Conservation (phyloP, 1,140 invertebrate genomes). For the Drosophila sechellia region DNA sequence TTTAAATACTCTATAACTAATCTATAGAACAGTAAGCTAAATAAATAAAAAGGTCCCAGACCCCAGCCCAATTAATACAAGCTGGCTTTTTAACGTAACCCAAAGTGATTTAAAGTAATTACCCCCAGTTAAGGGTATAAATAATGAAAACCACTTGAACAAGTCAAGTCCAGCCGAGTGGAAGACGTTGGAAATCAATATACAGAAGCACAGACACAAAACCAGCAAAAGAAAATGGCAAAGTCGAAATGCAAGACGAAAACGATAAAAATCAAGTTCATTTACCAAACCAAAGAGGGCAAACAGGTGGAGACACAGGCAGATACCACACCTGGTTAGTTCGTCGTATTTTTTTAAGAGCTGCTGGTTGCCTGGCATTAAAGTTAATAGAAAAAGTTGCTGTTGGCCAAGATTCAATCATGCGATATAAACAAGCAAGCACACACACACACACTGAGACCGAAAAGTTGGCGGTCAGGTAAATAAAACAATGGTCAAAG, state of each 20-base stretch:
- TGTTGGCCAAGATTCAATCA: slow-evolving; percentile 83
- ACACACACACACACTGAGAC: slow-evolving; percentile 30
- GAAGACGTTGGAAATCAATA: slow-evolving; percentile 76
- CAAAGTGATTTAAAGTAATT: slow-evolving; percentile 31
- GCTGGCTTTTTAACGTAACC: not conserved
- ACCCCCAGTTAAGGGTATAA: slow-evolving; percentile 45
- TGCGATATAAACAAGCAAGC: slow-evolving; percentile 77
- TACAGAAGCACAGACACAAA: slow-evolving; percentile 26
- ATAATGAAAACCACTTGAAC: slow-evolving; percentile 65
- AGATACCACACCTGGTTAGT: slow-evolving; percentile 53
- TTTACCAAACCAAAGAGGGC: slow-evolving; percentile 58
- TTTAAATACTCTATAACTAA: slow-evolving; percentile 11
- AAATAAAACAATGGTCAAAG: slow-evolving; percentile 78
- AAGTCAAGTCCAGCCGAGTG: slow-evolving; percentile 64
- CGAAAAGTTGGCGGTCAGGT: slow-evolving; percentile 57
- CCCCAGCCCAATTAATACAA: too few species aligned
- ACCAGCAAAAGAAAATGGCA: not conserved
- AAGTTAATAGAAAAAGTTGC: slow-evolving; percentile 83
- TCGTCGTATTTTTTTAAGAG: slow-evolving; percentile 17
- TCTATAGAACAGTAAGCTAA: too few species aligned
- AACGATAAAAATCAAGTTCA: slow-evolving; percentile 82
- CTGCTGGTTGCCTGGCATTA: slow-evolving; percentile 69
- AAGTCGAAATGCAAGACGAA: slow-evolving; percentile 35
- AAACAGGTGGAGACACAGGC: slow-evolving; percentile 48
- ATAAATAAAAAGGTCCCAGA: too few species aligned